Conservation (phyloP, 2,113 vertebrate genomes). For the Trichomycterus rosablanca region DNA sequence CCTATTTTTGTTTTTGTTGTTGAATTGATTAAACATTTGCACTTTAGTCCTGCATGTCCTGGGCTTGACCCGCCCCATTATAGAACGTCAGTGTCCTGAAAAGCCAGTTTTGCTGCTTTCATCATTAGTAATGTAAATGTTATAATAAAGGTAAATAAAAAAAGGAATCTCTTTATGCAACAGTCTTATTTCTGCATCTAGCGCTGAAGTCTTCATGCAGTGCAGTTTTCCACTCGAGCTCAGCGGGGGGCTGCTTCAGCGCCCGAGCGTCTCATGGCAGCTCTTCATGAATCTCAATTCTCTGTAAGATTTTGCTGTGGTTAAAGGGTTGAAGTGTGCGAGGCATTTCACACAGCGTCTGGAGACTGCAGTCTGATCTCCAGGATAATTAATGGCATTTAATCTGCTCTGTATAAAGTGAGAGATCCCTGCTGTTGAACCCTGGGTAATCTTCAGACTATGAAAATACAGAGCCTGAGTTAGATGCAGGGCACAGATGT, state of each 20-base stretch:
- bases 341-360: constrained; percentile 28
- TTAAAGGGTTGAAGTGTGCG: constrained; percentile 29
- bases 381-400: constrained; percentile 43
- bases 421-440: constrained; percentile 30
- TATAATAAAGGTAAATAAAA: too few relatives aligned
- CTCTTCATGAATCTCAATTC: constrained; percentile 15
- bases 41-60: too few relatives aligned
- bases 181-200: constrained; percentile 22
- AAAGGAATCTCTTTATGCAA: too few relatives aligned
- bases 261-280: constrained; percentile 5
- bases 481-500: too few relatives aligned
- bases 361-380: constrained; percentile 35
- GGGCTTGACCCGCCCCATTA: too few relatives aligned
- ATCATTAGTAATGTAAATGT: too few relatives aligned
- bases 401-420: constrained; percentile 42
- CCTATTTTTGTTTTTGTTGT: too few relatives aligned
- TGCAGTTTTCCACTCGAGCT: constrained; percentile 18
- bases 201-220: constrained; percentile 3
- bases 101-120: too few relatives aligned
- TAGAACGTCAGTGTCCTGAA: too few relatives aligned
- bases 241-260: constrained; percentile 14
- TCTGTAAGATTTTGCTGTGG: constrained; percentile 13
- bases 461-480: constrained; percentile 1
- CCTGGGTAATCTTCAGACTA: constrained; percentile 29
- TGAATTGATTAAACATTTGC: too few relatives aligned